These are phyloP conservation scores for Drosophila lacteicornis DNA, from an alignment of 1,140 invertebrate species.

Conservation along the genomic window DNA sequence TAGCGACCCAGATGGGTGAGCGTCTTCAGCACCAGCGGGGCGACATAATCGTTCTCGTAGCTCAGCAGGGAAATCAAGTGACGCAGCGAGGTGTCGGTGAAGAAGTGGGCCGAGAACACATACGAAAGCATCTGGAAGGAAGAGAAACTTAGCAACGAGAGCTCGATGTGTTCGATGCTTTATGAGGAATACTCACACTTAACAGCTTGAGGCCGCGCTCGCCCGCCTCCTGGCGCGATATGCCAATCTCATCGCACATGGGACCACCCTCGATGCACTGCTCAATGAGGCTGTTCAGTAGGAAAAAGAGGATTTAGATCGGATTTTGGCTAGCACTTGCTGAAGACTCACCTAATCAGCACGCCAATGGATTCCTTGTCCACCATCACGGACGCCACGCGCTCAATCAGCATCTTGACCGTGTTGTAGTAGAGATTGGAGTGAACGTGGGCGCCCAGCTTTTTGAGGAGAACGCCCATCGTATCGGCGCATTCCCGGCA, in stretches of 20 bases:
- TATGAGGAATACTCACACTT: conserved; percentile 85
- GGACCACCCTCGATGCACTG: conserved; percentile 78
- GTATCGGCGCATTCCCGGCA: conserved; percentile 96
- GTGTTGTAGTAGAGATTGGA: conserved; percentile 98
- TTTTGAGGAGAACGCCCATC: conserved; percentile 93
- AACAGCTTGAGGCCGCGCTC: conserved; percentile 93
- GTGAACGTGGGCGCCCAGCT: conserved; percentile 96
- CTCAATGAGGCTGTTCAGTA: conserved; percentile 67
- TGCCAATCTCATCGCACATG: conserved; percentile 89
- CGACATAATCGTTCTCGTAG: conserved; percentile 93
- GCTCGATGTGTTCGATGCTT: neutral
- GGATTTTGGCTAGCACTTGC: neutral
- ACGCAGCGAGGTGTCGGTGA: conserved; percentile 93
- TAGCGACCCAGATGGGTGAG: conserved; percentile 95
- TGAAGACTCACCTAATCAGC: conserved; percentile 87
- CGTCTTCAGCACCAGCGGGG: conserved; percentile 92
- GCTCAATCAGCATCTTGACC: conserved; percentile 96
- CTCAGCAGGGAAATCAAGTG: conserved; percentile 92
- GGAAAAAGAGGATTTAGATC: neutral
- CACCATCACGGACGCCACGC: conserved; percentile 97
- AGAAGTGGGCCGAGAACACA: conserved; percentile 96
- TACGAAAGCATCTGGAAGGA: conserved; percentile 88
- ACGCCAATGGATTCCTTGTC: conserved; percentile 93
- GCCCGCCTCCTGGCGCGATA: conserved; percentile 91
- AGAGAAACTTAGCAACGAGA: neutral